phyloP scores from a whole-genome alignment of 2,888 invertebrate genomes.

The Scaptomyza caliginosa region DNA sequence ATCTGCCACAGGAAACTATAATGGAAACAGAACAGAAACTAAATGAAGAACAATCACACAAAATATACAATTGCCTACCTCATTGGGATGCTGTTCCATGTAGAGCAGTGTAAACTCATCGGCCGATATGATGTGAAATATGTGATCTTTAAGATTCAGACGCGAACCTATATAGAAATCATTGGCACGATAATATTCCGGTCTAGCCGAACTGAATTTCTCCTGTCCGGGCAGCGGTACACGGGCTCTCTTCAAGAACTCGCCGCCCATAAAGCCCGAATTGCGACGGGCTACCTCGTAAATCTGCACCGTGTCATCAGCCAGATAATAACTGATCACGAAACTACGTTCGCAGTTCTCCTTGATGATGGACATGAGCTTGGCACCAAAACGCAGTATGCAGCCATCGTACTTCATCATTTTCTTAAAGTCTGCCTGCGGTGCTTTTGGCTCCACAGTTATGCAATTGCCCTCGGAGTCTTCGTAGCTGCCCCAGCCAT shows the following conservation, averaged over 20 bases:
- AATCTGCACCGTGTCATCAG: conserved; percentile 93
- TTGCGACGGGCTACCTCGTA: conserved; percentile 91
- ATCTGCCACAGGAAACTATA: conserved; percentile 89
- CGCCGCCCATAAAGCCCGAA: conserved; percentile 88
- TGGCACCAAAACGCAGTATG: conserved; percentile 91
- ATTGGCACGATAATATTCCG: conserved; percentile 89
- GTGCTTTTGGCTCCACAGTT: conserved; percentile 91
- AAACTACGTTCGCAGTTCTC: conserved; percentile 89
- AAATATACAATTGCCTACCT: conserved; percentile 85
- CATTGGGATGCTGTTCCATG: conserved; percentile 91
- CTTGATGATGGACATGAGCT: conserved; percentile 89
- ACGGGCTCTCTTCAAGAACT: conserved; percentile 88
- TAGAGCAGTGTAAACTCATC: conserved; percentile 94
- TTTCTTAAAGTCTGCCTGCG: conserved; percentile 91
- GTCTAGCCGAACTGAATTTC: conserved; percentile 88
- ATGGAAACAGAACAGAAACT: background rate
- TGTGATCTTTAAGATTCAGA: conserved; percentile 90
- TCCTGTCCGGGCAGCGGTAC: conserved; percentile 90
- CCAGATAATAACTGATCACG: conserved; percentile 91
- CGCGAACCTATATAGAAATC: conserved; percentile 94
- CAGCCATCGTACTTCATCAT: conserved; percentile 92
- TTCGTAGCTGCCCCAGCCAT: conserved; percentile 94
- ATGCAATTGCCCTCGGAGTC: conserved; percentile 95
- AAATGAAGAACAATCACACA: background rate
- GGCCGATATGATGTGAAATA: conserved; percentile 91